Evolutionary conservation across 2,113 vertebrate genomes (phyloP).

Genomic region (Upupa epops): DNA sequence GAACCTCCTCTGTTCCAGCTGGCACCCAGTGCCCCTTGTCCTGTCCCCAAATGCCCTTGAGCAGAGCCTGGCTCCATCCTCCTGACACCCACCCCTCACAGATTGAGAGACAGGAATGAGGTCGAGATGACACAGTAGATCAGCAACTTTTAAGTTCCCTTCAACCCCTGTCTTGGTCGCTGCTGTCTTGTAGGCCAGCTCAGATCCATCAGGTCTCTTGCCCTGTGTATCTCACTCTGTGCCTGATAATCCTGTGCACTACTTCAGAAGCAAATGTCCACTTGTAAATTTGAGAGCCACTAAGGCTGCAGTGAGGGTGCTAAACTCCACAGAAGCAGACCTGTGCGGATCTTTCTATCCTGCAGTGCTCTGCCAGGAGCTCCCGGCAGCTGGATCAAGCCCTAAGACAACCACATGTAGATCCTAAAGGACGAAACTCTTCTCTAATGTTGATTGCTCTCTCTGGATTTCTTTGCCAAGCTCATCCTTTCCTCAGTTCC

Average conservation of each 20-base stretch:
- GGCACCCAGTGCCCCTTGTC: too few species aligned
- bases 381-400: not conserved
- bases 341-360: not conserved
- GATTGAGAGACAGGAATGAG: too few species aligned
- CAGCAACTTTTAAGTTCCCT: not conserved
- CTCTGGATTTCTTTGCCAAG: not conserved
- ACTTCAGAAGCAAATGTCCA: not conserved
- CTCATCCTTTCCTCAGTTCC: not conserved
- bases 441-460: not conserved
- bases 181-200: not conserved
- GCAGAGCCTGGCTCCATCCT: too few species aligned
- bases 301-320: fast-evolving
- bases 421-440: not conserved
- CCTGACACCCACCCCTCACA: too few species aligned
- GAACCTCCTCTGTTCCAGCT: too few species aligned
- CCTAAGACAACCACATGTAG: not conserved
- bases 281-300: not conserved
- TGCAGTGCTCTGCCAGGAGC: not conserved
- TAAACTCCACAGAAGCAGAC: not conserved
- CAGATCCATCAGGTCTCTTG: not conserved
- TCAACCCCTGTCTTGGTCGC: not conserved
- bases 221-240: not conserved
- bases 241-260: not conserved
- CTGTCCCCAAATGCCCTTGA: too few species aligned
- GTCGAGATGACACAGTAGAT: not conserved